These are phyloP conservation scores for Varecia variegata DNA, from an alignment of 2,797 vertebrate species.

Conservation along the genomic window DNA sequence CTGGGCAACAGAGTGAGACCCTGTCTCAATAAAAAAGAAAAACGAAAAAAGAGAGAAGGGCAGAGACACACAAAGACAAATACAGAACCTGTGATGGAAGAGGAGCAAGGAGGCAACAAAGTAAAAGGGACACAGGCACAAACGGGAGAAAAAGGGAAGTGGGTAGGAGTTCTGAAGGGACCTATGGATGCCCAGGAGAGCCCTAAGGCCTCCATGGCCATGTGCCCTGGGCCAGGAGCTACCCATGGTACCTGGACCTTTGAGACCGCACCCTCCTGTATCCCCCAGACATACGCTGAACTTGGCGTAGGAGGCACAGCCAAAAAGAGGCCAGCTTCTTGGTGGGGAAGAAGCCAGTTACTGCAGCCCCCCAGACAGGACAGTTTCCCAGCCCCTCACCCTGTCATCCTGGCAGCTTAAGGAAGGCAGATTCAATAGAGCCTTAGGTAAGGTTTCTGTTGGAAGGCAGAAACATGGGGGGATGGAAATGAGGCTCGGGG, in stretches of 20 bases:
- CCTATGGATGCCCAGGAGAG: background rate
- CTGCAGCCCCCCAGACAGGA: background rate
- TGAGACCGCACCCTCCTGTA: background rate
- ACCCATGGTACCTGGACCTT: background rate
- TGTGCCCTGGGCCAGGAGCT: background rate
- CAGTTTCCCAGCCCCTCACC: background rate
- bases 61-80: background rate
- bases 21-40: background rate
- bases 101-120: background rate
- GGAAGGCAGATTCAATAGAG: background rate
- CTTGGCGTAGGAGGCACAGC: background rate
- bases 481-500: background rate
- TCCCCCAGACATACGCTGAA: background rate
- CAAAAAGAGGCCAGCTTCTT: slow-evolving; percentile 5
- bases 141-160: background rate
- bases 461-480: background rate
- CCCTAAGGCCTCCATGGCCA: background rate
- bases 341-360: background rate
- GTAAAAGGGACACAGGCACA: background rate
- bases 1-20: background rate
- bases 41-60: background rate
- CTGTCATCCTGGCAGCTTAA: background rate
- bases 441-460: background rate
- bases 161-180: background rate
- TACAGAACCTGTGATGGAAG: background rate